phyloP scores from a whole-genome alignment of 2,888 invertebrate genomes.

The Cantharis lateralis region DNA sequence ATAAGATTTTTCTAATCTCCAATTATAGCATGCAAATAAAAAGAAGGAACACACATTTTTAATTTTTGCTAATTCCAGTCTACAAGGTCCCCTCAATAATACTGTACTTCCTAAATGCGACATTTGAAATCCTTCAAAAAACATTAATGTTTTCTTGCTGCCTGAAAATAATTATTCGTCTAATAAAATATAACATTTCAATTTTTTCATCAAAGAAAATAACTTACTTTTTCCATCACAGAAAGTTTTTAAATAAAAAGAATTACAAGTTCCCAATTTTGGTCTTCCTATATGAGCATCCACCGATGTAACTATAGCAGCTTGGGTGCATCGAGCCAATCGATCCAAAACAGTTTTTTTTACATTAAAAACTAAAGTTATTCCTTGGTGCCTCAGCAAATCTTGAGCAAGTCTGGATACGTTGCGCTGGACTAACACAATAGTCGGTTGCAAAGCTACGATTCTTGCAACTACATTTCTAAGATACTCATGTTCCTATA shows the following conservation, averaged over 20 bases:
- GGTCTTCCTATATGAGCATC: constrained; percentile 86
- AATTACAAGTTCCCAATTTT: constrained; percentile 80
- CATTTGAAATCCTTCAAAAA: constrained; percentile 87
- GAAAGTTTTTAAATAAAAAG: constrained; percentile 74
- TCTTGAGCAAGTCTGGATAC: constrained; percentile 87
- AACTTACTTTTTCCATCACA: constrained; percentile 57
- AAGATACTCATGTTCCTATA: constrained; percentile 82
- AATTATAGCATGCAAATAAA: constrained; percentile 86
- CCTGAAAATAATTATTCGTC: constrained; percentile 53
- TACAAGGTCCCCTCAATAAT: constrained; percentile 76
- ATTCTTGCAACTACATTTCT: constrained; percentile 86
- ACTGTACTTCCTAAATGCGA: constrained; percentile 86
- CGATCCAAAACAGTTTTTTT: constrained; percentile 81
- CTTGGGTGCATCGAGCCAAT: constrained; percentile 77
- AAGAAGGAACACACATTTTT: constrained; percentile 84
- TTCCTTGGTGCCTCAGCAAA: constrained; percentile 74
- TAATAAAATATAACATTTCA: background rate
- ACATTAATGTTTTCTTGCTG: constrained; percentile 85
- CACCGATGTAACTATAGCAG: constrained; percentile 83
- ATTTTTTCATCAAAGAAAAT: background rate
- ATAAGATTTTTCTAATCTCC: constrained; percentile 90
- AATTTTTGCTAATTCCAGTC: constrained; percentile 76
- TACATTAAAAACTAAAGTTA: constrained; percentile 88
- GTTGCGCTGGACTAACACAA: constrained; percentile 88
- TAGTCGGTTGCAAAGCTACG: constrained; percentile 78